Evolutionary conservation across 1,140 invertebrate species (phyloP), one percentile per base, ranked within the genome.

Genomic region (Laupala kohalensis): DNA sequence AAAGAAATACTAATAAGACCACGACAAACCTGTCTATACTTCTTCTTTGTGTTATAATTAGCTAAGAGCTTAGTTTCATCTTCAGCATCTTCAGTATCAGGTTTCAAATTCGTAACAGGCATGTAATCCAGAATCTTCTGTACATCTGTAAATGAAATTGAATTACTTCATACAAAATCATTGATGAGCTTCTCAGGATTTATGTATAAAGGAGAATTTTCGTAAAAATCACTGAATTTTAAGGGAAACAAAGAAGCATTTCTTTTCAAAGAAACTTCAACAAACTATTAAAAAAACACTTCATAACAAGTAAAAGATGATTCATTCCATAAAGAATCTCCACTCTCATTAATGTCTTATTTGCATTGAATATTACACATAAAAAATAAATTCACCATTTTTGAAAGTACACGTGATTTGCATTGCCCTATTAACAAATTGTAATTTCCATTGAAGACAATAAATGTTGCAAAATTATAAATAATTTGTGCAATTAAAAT

Each of bases 51-150:
- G 78, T 96, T 90, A 77, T 99, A 99, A 82, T 99, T 99, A 66
- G 90, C 90, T 78, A 98, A 85, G 62, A 99, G 83, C 75, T 91
- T 90, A 73, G 87, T 87, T 74, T 95, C 95, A 83, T 99, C 94
- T 84, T 99, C 98, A 19, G 97, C 97, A 76, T 98, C 97, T 76
- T 99, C 98, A 0, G 91, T 95, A 78, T 99, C 98, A 3, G 97
- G 98, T 81, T 99, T 99, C 65, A 97, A 86, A 85, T 99, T 99
- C 4, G 95, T 92, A 0, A 99, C 97, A 0, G 98, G 98, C 91
- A 99, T 96, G 77, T 95, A 97, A 77, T 98, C 96, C 1, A 99
- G 83, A 80, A 99, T 99, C 79, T 96, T 97, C 78, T 98, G 96
- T 0, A 99, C 97, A 80, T 98, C 92, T 80, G 74, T 37, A 76